Base-by-base conservation (phyloP, 1,140 invertebrate genomes). In the Macrocentrus cingulum region DNA sequence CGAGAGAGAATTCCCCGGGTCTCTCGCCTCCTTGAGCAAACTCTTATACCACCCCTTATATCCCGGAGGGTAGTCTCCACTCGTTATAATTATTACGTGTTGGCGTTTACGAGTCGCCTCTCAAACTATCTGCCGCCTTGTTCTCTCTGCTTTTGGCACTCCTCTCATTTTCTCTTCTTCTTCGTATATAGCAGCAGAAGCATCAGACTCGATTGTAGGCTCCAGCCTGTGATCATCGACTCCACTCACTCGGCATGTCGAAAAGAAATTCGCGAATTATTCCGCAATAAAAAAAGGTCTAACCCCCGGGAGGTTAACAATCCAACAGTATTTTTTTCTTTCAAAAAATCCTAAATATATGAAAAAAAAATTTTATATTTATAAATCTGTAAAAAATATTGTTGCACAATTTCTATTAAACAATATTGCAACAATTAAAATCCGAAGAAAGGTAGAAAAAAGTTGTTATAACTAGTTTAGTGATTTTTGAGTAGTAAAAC, bases 51-150 rank as follows among this genome's bases (percentile, higher is more conserved):
- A 23, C 59, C 50, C 61, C 55, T 61, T 58, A 58, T 61, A 48
- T 55, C 59, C 37, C 52, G 32, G 36, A 50, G 59, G 45, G 45
- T 48, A 57, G 46, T 50, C 32, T 39, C 36, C 15, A 68, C 68
- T 75, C 70, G 68, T 76, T 75, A 75, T 74, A 75, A 76, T 75
- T 76, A 72, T 67, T 68, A 71, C 67, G 70, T 68, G 70, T 77
- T 75, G 72, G 69, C 73, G 67, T 77, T 77, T 77, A 77, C 74
- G 75, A 76, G 63, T 69, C 36, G 22, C 44, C 48, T 36, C 34
- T 34, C 39, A 22, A 5, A 16, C 46, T 25, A 22, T 16, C 5
- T 46, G 3, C 19, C 32, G 22, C 19, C 16, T 18, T 20, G 36
- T 32, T 23, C 16, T 46, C 42, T 44, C 19, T 32, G 32, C 18